Conservation (phyloP, 2,113 vertebrate genomes). For the Eubucco bourcierii region DNA sequence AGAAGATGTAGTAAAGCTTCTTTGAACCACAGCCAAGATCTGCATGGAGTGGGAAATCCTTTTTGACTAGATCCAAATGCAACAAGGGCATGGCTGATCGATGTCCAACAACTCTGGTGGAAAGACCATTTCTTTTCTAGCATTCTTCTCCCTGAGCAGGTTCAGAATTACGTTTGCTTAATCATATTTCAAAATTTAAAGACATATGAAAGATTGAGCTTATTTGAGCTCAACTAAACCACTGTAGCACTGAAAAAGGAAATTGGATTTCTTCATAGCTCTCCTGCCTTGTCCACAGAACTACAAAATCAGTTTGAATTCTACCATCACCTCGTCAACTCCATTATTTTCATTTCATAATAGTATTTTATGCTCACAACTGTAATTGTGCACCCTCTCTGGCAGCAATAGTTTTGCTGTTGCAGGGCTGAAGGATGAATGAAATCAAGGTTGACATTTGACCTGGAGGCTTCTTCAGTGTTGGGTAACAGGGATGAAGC, state of each 20-base stretch:
- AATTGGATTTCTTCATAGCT: not conserved
- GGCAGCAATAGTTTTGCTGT: not conserved
- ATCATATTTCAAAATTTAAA: not conserved
- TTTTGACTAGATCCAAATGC: not conserved
- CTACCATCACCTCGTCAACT: not conserved
- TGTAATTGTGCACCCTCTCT: not conserved
- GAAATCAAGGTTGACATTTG: not conserved
- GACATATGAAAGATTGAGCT: not conserved
- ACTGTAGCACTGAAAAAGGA: fast-evolving
- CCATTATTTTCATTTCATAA: not conserved
- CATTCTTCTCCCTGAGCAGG: not conserved
- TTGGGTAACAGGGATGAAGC: not conserved
- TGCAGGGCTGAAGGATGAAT: not conserved
- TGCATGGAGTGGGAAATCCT: not conserved
- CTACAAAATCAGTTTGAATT: not conserved
- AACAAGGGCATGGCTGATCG: not conserved
- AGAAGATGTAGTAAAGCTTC: not conserved
- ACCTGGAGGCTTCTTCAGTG: not conserved
- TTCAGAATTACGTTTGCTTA: not conserved
- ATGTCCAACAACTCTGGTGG: not conserved
- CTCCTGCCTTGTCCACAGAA: not conserved
- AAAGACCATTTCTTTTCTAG: not conserved
- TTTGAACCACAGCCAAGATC: not conserved
- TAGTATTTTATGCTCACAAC: not conserved
- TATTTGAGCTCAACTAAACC: not conserved